Conservation (phyloP, 1,140 invertebrate genomes). For the Aphelinus certus region DNA sequence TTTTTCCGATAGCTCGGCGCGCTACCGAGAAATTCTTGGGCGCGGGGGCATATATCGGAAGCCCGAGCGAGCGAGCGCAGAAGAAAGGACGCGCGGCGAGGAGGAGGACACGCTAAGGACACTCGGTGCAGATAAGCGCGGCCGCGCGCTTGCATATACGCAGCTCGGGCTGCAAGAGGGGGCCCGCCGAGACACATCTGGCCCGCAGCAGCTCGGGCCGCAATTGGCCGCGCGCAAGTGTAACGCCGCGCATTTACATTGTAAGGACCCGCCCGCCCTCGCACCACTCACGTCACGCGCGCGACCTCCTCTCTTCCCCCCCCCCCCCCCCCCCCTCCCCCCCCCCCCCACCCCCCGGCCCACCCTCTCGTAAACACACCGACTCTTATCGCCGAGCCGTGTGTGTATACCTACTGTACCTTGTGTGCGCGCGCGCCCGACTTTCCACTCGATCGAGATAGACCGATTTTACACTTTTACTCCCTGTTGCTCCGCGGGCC, state of each 20-base stretch:
- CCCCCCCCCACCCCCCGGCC: no score
- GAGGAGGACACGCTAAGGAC: constrained; percentile 11
- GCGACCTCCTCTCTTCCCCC: no score
- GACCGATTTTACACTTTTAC: no score
- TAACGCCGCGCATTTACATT: constrained; percentile 59
- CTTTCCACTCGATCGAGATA: no score
- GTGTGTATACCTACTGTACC: background rate
- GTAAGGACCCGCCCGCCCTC: constrained; percentile 60
- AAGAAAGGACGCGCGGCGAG: constrained; percentile 44
- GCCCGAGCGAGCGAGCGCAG: constrained; percentile 31
- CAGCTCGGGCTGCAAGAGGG: constrained; percentile 12
- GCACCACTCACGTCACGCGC: constrained; percentile 26
- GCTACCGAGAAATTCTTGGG: constrained; percentile 41
- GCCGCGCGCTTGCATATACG: constrained; percentile 20
- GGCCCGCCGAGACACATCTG: constrained; percentile 24
- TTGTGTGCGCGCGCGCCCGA: no score
- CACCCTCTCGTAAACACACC: no score
- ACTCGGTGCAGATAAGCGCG: constrained; percentile 10
- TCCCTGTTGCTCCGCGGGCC: no score
- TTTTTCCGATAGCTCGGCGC: constrained; percentile 40
- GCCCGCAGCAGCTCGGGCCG: constrained; percentile 39
- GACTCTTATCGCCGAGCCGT: background rate
- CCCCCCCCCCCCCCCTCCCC: no score
- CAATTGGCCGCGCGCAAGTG: constrained; percentile 61
- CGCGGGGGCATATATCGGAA: constrained; percentile 29